phyloP scores from a whole-genome alignment of 2,888 invertebrate genomes.

The Eupithecia subfuscata region DNA sequence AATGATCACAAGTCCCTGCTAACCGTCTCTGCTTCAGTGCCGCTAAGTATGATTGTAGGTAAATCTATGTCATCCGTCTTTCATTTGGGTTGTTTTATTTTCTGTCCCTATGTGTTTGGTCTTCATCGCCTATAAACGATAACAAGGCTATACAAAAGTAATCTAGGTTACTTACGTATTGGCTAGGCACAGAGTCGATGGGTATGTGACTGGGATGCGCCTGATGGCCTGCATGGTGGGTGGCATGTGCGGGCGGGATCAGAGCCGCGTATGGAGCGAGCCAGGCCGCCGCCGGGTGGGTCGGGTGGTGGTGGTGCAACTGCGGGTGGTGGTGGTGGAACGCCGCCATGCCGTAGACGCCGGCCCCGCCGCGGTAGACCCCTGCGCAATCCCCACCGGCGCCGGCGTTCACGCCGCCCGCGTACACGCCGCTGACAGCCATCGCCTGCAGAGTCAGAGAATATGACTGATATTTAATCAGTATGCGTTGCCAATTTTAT shows the following conservation, averaged over 20 bases:
- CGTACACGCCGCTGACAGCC: slow-evolving; percentile 78
- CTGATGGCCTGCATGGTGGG: slow-evolving; percentile 70
- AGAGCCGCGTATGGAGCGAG: slow-evolving; percentile 78
- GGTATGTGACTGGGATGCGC: slow-evolving; percentile 76
- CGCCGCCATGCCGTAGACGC: slow-evolving; percentile 77
- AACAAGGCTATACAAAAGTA: background rate
- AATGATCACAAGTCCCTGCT: background rate
- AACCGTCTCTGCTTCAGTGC: background rate
- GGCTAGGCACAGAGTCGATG: slow-evolving; percentile 80
- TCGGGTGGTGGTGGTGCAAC: slow-evolving; percentile 75
- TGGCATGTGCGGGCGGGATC: slow-evolving; percentile 71
- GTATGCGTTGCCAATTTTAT: slow-evolving; percentile 39
- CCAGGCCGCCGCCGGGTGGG: slow-evolving; percentile 75
- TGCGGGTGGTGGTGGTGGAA: slow-evolving; percentile 78
- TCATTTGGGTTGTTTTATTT: background rate
- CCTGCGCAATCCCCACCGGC: slow-evolving; percentile 73
- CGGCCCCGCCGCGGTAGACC: slow-evolving; percentile 75
- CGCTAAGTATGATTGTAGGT: background rate
- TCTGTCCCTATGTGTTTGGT: background rate
- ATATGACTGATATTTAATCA: slow-evolving; percentile 43
- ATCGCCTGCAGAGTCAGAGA: slow-evolving; percentile 61
- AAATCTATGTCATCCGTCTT: background rate
- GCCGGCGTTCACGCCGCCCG: slow-evolving; percentile 68
- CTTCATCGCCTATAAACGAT: background rate
- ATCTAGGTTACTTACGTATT: slow-evolving; percentile 70